phyloP scores from a whole-genome alignment of 2,797 vertebrate species.

The Chelmon rostratus region DNA sequence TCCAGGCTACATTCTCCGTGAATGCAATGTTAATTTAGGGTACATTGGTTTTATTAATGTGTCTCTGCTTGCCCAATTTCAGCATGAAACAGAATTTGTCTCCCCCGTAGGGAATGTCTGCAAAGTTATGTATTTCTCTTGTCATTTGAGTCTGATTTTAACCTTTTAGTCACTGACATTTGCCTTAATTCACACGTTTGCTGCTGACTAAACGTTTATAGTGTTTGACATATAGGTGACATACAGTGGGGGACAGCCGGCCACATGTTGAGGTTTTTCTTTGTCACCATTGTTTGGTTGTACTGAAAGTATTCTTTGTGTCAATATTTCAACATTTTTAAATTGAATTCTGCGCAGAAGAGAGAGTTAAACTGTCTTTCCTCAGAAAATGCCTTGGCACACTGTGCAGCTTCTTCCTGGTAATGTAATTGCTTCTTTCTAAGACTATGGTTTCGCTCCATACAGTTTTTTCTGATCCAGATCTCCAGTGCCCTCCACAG shows the following conservation, averaged over 20 bases:
- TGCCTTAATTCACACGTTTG: background rate
- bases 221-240: no score
- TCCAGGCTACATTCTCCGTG: background rate
- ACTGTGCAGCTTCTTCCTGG: background rate
- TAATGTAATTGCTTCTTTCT: background rate
- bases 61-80: background rate
- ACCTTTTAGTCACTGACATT: background rate
- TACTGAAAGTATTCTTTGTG: background rate
- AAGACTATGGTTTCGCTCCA: background rate
- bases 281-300: background rate
- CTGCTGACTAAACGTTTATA: background rate
- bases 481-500: background rate
- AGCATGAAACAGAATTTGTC: background rate
- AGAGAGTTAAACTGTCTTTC: background rate
- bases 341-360: background rate
- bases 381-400: constrained; percentile 8
- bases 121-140: background rate
- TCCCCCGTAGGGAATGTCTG: background rate
- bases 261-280: background rate
- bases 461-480: background rate
- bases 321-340: background rate
- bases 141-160: background rate
- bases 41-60: background rate
- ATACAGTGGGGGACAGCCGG: no score
- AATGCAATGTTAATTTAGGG: background rate